Conservation (phyloP, 2,797 vertebrate species). For the Hyperoplus lanceolatus region DNA sequence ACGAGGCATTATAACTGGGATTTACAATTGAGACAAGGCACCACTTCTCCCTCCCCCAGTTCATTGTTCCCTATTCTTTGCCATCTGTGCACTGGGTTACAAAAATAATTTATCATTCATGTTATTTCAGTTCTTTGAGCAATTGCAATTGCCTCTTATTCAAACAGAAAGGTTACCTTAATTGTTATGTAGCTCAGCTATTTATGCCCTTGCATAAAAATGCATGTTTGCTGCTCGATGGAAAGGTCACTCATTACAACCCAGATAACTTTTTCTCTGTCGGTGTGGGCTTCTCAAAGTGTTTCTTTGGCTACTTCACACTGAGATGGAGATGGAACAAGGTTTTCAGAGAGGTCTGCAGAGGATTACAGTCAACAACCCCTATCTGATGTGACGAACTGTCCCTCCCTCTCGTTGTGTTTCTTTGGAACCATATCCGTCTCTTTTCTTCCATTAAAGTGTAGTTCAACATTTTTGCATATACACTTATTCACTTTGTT, state of each 20-base stretch:
- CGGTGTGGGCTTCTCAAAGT: constrained; percentile 64
- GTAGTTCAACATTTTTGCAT: constrained; percentile 13
- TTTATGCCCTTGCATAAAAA: constrained; percentile 87
- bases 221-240: constrained; percentile 84
- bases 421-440: neutral
- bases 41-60: constrained; percentile 76
- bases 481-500: neutral
- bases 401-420: constrained; percentile 25
- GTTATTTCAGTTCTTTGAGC: constrained; percentile 86
- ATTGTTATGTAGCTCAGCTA: constrained; percentile 89
- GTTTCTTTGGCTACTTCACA: constrained; percentile 77
- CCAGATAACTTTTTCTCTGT: constrained; percentile 80
- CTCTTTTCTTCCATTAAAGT: neutral
- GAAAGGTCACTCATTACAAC: constrained; percentile 88
- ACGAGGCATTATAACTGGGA: constrained; percentile 88
- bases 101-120: constrained; percentile 89
- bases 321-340: constrained; percentile 64
- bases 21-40: constrained; percentile 85
- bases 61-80: constrained; percentile 79
- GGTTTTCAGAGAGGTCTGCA: constrained; percentile 64
- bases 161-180: constrained; percentile 89
- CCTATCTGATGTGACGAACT: constrained; percentile 63
- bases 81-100: constrained; percentile 80
- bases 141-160: constrained; percentile 88
- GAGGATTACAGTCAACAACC: constrained; percentile 67